Conservation (phyloP, 1,140 invertebrate genomes). For the Drosophila bocqueti region DNA sequence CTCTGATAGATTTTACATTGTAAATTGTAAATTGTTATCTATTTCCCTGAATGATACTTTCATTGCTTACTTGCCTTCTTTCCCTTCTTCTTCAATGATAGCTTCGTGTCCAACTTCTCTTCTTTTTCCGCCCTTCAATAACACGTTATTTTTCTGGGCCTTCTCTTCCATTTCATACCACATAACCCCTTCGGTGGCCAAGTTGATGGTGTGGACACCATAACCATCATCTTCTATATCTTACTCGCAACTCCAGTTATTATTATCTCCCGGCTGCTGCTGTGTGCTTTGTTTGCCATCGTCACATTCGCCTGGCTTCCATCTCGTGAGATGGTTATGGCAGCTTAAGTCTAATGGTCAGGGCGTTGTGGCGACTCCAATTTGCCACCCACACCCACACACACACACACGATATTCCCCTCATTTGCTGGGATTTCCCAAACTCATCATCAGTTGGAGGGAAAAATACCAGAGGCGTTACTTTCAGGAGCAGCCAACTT, state of each 20-base stretch:
- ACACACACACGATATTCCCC: slow-evolving; percentile 40
- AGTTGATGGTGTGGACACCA: slow-evolving; percentile 23
- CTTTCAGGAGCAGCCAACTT: slow-evolving; percentile 13
- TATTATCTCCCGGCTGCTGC: slow-evolving; percentile 26
- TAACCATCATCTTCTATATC: slow-evolving; percentile 43
- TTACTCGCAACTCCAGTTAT: slow-evolving; percentile 34
- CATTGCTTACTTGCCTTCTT: too few relatives aligned
- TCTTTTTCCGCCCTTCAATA: not conserved
- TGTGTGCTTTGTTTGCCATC: slow-evolving; percentile 16
- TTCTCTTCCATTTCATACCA: too few relatives aligned
- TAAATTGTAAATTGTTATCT: not conserved
- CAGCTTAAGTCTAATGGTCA: slow-evolving; percentile 54
- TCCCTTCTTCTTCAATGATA: not conserved
- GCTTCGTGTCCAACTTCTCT: not conserved
- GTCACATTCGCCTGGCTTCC: slow-evolving; percentile 25
- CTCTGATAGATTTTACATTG: not conserved
- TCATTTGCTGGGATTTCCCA: slow-evolving; percentile 62
- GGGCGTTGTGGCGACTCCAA: slow-evolving; percentile 18
- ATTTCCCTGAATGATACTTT: not conserved
- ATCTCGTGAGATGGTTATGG: slow-evolving; percentile 39
- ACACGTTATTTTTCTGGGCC: not conserved
- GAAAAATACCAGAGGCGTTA: slow-evolving; percentile 2
- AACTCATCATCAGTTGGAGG: slow-evolving; percentile 59
- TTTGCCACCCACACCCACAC: not conserved
- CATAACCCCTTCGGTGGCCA: slow-evolving; percentile 13